Conservation (phyloP, 2,797 vertebrate species). For the Silurus aristotelis region DNA sequence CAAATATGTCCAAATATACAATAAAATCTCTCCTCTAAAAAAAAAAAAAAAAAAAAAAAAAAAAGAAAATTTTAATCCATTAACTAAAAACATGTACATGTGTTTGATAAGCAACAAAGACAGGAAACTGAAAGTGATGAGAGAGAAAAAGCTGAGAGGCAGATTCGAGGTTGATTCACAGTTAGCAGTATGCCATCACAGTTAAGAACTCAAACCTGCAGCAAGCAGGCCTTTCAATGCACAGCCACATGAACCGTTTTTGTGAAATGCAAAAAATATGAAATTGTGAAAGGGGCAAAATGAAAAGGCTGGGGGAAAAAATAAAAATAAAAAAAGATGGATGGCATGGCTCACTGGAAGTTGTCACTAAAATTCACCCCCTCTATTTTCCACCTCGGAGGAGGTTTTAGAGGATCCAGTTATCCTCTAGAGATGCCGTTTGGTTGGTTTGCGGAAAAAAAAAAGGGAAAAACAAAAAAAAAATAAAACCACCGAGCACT, state of each 20-base stretch:
- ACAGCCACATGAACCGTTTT: conserved; percentile 71
- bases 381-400: conserved; percentile 64
- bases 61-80: conserved; percentile 43
- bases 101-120: conserved; percentile 46
- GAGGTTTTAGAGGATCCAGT: conserved; percentile 58
- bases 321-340: conserved; percentile 64
- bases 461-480: neutral
- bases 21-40: conserved; percentile 49
- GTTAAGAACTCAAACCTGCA: conserved; percentile 80
- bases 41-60: conserved; percentile 46
- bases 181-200: conserved; percentile 81
- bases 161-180: conserved; percentile 82
- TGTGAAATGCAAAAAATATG: conserved; percentile 65
- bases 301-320: neutral
- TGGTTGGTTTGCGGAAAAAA: conserved; percentile 48
- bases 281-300: neutral
- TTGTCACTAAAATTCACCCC: conserved; percentile 74
- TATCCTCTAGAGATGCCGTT: conserved; percentile 36
- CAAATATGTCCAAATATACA: conserved; percentile 64
- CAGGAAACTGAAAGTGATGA: conserved; percentile 59
- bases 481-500: conserved; percentile 39
- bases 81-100: conserved; percentile 31
- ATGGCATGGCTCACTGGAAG: conserved; percentile 74
- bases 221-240: conserved; percentile 69
- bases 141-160: conserved; percentile 70